These are phyloP conservation scores for Eidolon dupreanum DNA, from an alignment of 2,797 vertebrate species.

Conservation along the genomic window DNA sequence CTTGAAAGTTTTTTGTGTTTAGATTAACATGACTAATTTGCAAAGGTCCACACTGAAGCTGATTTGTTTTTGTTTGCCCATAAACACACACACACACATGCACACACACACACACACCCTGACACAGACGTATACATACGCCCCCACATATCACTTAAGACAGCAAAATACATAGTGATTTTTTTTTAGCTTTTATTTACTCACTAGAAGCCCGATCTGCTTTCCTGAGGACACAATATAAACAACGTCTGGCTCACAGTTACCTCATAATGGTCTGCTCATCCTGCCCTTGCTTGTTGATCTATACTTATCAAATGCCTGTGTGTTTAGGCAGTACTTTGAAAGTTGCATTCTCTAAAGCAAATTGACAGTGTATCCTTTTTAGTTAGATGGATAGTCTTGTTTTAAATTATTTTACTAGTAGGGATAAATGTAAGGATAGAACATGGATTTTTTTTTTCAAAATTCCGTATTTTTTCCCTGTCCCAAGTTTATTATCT, in stretches of 20 bases:
- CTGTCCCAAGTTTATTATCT: neutral
- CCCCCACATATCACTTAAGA: conserved; percentile 13
- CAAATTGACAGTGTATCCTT: conserved; percentile 5
- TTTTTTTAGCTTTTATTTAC: conserved; percentile 58
- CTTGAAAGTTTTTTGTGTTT: conserved; percentile 60
- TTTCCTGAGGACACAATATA: conserved; percentile 49
- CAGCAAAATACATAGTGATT: conserved; percentile 9
- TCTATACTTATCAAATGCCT: conserved; percentile 40
- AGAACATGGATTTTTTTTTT: neutral
- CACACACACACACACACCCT: neutral
- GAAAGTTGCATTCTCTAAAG: neutral
- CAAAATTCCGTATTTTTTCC: neutral
- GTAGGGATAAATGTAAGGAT: neutral
- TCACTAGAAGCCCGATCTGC: conserved; percentile 13
- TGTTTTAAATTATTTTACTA: conserved; percentile 23
- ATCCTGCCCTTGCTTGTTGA: conserved; percentile 37
- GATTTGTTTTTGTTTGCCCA: conserved; percentile 60
- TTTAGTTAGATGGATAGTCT: conserved; percentile 2
- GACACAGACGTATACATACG: neutral
- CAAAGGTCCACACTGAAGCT: conserved; percentile 40
- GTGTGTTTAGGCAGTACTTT: neutral
- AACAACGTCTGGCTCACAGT: conserved; percentile 55
- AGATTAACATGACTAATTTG: conserved; percentile 52
- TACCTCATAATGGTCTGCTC: neutral
- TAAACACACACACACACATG: neutral